A percentile compares a stretch with the other conserved stretches of the same genome.
Evolutionary conservation across 2,888 invertebrate species (phyloP).

Genomic region (Agriopis marginaria): DNA sequence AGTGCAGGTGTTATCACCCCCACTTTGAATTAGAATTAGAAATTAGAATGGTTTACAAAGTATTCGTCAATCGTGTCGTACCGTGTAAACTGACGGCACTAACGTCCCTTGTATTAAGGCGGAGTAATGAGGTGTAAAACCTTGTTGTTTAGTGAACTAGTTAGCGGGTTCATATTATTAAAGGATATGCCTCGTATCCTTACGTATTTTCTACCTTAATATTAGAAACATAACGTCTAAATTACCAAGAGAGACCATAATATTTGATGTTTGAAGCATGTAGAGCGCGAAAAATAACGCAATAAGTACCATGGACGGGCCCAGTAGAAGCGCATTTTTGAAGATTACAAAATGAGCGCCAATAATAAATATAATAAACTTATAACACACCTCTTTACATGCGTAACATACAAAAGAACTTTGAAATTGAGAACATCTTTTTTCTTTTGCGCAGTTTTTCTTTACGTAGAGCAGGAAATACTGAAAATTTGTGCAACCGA

Average conservation of each 20-base stretch:
- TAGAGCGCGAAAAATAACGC: conserved; percentile 5
- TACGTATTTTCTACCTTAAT: conserved; percentile 26
- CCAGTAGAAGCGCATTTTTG: no score
- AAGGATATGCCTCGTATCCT: conserved; percentile 21
- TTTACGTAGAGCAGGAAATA: no score
- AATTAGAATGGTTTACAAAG: not conserved
- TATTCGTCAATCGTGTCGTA: conserved; percentile 30
- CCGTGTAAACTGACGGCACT: conserved; percentile 22
- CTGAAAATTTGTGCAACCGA: no score
- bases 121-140: conserved; percentile 51
- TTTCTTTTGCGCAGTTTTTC: no score
- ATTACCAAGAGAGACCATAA: conserved; percentile 7
- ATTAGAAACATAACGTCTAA: conserved; percentile 13
- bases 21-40: no score
- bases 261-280: conserved; percentile 6
- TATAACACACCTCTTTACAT: no score
- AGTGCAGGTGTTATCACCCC: no score
- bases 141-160: conserved; percentile 51
- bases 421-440: no score
- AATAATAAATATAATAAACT: no score
- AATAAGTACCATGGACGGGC: no score
- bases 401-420: no score
- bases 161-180: conserved; percentile 44
- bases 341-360: no score
- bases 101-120: conserved; percentile 47